Evolutionary conservation across 2,888 invertebrate species (phyloP).

Genomic region (Harpalus rubripes): DNA sequence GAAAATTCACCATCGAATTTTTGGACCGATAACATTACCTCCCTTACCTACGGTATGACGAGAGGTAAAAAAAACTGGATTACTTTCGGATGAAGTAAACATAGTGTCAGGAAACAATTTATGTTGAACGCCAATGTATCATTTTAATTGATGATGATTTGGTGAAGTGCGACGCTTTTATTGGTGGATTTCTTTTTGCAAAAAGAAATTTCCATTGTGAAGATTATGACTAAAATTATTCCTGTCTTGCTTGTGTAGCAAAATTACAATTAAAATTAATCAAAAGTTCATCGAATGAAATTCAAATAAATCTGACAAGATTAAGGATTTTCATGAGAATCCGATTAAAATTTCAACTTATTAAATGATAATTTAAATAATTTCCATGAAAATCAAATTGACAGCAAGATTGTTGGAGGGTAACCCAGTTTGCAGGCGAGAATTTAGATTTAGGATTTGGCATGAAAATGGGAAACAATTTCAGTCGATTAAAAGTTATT

Average conservation of each 20-base stretch:
- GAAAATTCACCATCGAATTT: too few relatives aligned
- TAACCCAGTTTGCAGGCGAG: conserved; percentile 14
- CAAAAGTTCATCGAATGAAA: conserved; percentile 42
- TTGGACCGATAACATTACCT: too few relatives aligned
- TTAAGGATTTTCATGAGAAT: conserved; percentile 35
- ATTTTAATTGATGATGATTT: too few relatives aligned
- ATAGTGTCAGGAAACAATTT: too few relatives aligned
- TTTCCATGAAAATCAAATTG: conserved; percentile 56
- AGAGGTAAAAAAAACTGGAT: too few relatives aligned
- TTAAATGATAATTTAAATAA: conserved; percentile 59
- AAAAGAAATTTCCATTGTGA: not conserved
- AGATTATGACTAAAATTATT: not conserved
- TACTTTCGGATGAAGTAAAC: too few relatives aligned
- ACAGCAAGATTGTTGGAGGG: conserved; percentile 46
- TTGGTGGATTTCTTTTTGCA: not conserved
- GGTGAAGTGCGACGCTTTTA: not conserved
- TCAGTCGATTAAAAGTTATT: conserved; percentile 65
- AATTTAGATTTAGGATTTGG: conserved; percentile 58
- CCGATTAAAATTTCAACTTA: conserved; percentile 57
- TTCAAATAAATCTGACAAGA: conserved; percentile 33
- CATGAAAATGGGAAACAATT: conserved; percentile 61
- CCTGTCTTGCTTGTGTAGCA: conserved; percentile 9
- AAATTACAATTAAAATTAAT: conserved; percentile 42
- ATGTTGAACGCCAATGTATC: too few relatives aligned
- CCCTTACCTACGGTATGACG: too few relatives aligned